These are phyloP conservation scores for Arbacia lixula DNA, from an alignment of 53 echinoderm and acorn worm genomes.

Conservation along the genomic window DNA sequence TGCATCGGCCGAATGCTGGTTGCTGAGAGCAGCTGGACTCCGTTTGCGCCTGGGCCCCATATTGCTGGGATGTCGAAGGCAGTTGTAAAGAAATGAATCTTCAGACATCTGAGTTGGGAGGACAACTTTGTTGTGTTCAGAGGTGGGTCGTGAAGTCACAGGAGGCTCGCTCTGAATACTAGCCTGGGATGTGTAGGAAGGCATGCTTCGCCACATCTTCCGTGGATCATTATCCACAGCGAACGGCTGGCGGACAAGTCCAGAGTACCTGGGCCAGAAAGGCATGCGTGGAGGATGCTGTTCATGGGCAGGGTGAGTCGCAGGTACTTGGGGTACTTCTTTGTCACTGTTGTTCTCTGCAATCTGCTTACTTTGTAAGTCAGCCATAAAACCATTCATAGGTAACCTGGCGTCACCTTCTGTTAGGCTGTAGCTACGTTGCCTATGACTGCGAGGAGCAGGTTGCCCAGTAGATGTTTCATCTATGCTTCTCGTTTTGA, in stretches of 20 bases:
- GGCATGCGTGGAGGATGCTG: constrained; percentile 66
- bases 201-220: constrained; percentile 68
- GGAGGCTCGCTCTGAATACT: constrained; percentile 58
- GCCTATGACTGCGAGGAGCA: constrained; percentile 51
- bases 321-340: constrained; percentile 43
- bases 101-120: constrained; percentile 60
- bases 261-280: constrained; percentile 72
- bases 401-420: constrained; percentile 80
- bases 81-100: constrained; percentile 86
- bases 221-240: constrained; percentile 80
- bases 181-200: constrained; percentile 53
- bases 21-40: constrained; percentile 66
- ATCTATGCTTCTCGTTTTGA: constrained; percentile 54
- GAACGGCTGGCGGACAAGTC: constrained; percentile 80
- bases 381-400: constrained; percentile 20
- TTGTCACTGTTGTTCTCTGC: constrained; percentile 41
- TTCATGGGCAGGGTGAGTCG: constrained; percentile 57
- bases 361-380: constrained; percentile 45
- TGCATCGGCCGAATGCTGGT: constrained; percentile 59
- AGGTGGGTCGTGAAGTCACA: constrained; percentile 13
- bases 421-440: constrained; percentile 90
- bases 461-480: constrained; percentile 55
- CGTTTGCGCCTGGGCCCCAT: constrained; percentile 43
- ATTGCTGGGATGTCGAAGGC: constrained; percentile 69
- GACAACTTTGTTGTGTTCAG: constrained; percentile 31